Percentiles rank a stretch among this genome's conserved stretches.
Conservation (phyloP, 2,888 invertebrate species). For the Drosophila monieri region DNA sequence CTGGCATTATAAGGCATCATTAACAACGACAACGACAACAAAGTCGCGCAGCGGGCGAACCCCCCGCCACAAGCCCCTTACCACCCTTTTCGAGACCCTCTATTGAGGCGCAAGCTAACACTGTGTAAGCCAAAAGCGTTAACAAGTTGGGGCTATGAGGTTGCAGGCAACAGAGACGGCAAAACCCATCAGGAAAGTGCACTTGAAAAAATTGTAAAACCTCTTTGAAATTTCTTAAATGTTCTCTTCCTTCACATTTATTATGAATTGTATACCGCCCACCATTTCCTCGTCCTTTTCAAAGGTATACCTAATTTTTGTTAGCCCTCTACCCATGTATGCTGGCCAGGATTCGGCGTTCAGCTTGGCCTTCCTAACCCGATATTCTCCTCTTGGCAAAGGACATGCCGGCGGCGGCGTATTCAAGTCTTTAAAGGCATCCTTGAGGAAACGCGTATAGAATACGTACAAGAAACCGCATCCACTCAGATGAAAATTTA, state of each 20-base stretch:
- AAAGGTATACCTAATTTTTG: neutral
- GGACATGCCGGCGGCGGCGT: neutral
- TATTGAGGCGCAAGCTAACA: constrained; percentile 72
- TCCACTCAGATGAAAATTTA: neutral
- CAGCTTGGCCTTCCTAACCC: neutral
- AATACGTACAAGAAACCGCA: neutral
- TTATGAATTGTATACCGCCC: neutral
- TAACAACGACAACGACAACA: constrained; percentile 68
- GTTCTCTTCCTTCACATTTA: neutral
- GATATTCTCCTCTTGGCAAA: neutral
- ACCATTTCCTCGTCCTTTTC: neutral
- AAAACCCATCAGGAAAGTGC: neutral
- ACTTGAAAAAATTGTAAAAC: constrained; percentile 1
- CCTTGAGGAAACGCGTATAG: neutral
- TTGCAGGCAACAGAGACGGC: constrained; percentile 41
- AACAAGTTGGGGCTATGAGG: constrained; percentile 69
- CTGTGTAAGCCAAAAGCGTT: constrained; percentile 74
- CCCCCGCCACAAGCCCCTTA: neutral
- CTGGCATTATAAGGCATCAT: constrained; percentile 81
- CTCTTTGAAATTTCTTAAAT: neutral
- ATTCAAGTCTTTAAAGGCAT: neutral
- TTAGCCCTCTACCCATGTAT: neutral
- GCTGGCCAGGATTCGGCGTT: neutral
- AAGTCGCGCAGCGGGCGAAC: constrained; percentile 47
- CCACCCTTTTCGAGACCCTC: constrained; percentile 4